Conservation (phyloP, 2,888 invertebrate genomes). For the Lobophora halterata region DNA sequence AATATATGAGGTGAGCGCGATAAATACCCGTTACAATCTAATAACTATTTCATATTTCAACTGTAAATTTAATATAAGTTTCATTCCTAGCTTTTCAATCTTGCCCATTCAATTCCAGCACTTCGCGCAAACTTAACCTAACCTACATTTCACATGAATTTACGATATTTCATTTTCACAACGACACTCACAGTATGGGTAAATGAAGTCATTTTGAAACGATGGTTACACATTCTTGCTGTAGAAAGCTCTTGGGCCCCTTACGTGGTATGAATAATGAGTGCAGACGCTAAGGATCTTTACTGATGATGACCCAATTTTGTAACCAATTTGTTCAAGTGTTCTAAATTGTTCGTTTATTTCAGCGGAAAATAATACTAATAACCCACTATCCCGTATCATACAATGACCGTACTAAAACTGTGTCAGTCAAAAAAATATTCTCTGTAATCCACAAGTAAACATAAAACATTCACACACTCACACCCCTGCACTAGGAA, state of each 20-base stretch:
- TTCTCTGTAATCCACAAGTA: no score
- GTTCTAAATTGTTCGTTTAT: neutral
- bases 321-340: neutral
- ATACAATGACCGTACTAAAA: no score
- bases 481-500: no score
- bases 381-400: no score
- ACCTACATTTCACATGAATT: neutral
- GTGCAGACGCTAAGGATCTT: constrained; percentile 3
- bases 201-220: constrained; percentile 9
- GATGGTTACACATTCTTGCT: constrained; percentile 6
- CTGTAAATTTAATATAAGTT: neutral
- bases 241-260: constrained; percentile 1
- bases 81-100: neutral
- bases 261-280: constrained; percentile 14
- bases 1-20: no score
- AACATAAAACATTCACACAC: no score
- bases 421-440: no score
- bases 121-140: neutral
- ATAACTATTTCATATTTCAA: no score
- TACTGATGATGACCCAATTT: constrained; percentile 2
- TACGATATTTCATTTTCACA: constrained; percentile 2
- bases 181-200: neutral
- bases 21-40: no score
- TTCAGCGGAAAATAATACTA: no score
- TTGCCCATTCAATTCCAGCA: no score